phyloP scores from a whole-genome alignment of 2,113 vertebrate species.

The Gadus macrocephalus region DNA sequence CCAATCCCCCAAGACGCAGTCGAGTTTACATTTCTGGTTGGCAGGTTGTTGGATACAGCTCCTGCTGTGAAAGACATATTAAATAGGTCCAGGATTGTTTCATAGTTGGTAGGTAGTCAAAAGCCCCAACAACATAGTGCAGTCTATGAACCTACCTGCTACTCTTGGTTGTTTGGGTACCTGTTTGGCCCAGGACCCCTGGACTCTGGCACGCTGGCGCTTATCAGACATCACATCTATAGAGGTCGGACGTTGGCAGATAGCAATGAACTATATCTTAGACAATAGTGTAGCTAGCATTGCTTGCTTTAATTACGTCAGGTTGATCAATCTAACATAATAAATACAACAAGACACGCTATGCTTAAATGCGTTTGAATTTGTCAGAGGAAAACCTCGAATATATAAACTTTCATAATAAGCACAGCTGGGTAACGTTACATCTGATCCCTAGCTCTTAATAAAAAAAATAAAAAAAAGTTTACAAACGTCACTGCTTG shows the following conservation, averaged over 20 bases:
- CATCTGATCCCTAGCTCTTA: no score
- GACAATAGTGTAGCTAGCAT: no score
- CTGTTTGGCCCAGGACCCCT: constrained; percentile 86
- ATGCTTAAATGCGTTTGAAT: no score
- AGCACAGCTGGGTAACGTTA: no score
- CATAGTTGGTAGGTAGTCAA: not conserved
- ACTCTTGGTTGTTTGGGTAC: constrained; percentile 57
- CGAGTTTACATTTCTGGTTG: constrained; percentile 12
- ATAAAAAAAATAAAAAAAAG: no score
- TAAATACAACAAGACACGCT: no score
- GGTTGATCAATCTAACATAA: no score
- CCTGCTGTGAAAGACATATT: constrained; percentile 10
- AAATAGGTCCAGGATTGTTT: not conserved
- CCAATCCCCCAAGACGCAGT: constrained; percentile 61
- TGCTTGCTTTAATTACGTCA: no score
- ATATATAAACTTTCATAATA: no score
- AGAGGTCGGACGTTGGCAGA: not conserved
- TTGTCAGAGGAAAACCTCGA: no score
- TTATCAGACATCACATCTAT: constrained; percentile 77
- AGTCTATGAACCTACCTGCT: constrained; percentile 54
- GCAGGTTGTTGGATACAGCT: constrained; percentile 16
- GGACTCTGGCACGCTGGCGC: constrained; percentile 80
- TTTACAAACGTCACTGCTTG: no score
- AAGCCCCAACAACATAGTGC: not conserved
- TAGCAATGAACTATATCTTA: not conserved